Evolutionary conservation across 2,797 vertebrate genomes (phyloP).

Genomic region (Gadopsis marmoratus): DNA sequence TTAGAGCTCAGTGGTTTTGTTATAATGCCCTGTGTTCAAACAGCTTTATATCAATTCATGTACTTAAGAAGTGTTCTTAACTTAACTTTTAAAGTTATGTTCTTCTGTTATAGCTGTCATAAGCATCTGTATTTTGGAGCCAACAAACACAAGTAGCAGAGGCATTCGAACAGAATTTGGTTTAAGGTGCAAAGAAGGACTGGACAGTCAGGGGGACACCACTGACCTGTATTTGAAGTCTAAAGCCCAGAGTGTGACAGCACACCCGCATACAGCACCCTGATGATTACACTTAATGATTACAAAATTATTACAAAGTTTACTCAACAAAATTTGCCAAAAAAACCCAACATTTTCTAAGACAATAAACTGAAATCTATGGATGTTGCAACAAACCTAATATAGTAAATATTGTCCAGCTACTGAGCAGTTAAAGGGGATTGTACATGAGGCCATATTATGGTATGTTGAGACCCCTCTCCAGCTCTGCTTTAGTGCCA

Average conservation of each 20-base stretch:
- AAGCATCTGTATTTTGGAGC: background rate
- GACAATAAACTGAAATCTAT: background rate
- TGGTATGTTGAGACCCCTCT: background rate
- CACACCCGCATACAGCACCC: background rate
- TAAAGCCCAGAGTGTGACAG: conserved; percentile 23
- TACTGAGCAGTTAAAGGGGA: too few species aligned
- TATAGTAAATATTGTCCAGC: background rate
- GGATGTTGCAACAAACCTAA: background rate
- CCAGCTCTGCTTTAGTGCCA: background rate
- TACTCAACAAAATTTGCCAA: background rate
- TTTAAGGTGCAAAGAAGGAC: conserved; percentile 29
- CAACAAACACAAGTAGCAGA: background rate
- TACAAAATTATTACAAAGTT: background rate
- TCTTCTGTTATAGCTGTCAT: background rate
- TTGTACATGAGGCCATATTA: background rate
- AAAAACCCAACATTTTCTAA: background rate
- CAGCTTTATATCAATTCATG: background rate
- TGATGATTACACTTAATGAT: background rate
- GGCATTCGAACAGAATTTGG: background rate
- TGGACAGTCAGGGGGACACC: conserved; percentile 10
- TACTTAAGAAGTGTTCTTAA: background rate
- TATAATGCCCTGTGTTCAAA: background rate
- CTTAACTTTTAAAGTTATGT: background rate
- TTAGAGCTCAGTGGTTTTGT: conserved; percentile 3
- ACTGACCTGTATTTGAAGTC: conserved; percentile 13